phyloP scores from a whole-genome alignment of 2,888 invertebrate species.

The Caenorhabditis sp. region DNA sequence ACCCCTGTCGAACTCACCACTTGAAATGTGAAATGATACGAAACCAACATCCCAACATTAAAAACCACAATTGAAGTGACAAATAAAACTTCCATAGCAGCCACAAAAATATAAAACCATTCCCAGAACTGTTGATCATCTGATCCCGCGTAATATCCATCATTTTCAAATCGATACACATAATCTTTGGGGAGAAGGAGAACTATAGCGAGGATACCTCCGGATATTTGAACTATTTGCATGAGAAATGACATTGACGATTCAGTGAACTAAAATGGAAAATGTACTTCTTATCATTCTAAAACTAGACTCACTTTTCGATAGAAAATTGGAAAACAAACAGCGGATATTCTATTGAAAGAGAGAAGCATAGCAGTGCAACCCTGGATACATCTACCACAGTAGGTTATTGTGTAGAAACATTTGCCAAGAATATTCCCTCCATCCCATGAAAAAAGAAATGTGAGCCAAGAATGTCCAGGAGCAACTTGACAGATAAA shows the following conservation, averaged over 20 bases:
- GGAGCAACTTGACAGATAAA: constrained; percentile 25
- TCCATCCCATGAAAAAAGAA: neutral
- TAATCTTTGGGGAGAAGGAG: constrained; percentile 22
- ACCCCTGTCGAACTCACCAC: neutral
- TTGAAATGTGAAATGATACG: neutral
- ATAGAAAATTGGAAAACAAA: constrained; percentile 29
- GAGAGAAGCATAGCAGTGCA: constrained; percentile 28
- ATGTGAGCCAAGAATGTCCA: neutral
- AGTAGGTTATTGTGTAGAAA: constrained; percentile 22
- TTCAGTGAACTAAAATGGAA: constrained; percentile 6
- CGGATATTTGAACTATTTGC: constrained; percentile 20
- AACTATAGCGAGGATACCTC: constrained; percentile 11
- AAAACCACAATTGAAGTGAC: constrained; percentile 17
- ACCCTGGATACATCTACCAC: constrained; percentile 30
- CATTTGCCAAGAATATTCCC: constrained; percentile 17
- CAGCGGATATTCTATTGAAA: constrained; percentile 26
- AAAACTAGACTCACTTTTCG: constrained; percentile 18
- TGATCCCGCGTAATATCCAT: constrained; percentile 28
- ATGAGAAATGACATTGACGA: constrained; percentile 16
- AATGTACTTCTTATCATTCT: neutral
- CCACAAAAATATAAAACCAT: constrained; percentile 23
- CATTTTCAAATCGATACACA: constrained; percentile 21
- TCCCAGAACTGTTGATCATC: constrained; percentile 17
- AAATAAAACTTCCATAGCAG: constrained; percentile 15
- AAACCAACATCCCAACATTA: neutral